Percentiles rank a stretch among this genome's conserved stretches.
phyloP scores from a whole-genome alignment of 2,113 vertebrate species.

The Phylloscopus trochilus region DNA sequence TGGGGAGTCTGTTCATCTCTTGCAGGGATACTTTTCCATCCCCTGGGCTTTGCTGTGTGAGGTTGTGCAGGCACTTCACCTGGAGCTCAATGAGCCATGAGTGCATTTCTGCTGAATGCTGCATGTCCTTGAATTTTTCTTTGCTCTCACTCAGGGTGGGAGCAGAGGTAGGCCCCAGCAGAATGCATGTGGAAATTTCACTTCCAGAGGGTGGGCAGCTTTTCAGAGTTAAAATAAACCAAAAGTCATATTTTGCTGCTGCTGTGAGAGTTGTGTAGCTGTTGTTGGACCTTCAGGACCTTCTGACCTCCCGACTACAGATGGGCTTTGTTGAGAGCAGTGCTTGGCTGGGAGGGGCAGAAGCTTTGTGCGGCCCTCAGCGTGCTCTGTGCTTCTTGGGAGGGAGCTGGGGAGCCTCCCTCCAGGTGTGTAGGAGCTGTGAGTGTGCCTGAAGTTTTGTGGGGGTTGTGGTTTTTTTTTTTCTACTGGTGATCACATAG shows the following conservation, averaged over 20 bases:
- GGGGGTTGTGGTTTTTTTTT: neutral
- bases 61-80: too few species aligned
- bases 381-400: neutral
- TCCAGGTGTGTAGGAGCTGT: fast-evolving
- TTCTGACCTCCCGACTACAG: fast-evolving
- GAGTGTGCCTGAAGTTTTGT: neutral
- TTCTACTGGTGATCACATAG: neutral
- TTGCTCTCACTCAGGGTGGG: neutral
- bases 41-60: neutral
- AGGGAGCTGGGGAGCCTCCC: neutral
- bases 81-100: fast-evolving
- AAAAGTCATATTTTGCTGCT: neutral
- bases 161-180: neutral
- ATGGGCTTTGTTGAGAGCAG: neutral
- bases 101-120: fast-evolving
- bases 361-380: neutral
- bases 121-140: neutral
- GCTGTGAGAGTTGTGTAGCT: neutral
- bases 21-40: neutral
- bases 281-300: neutral
- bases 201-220: neutral
- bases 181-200: neutral
- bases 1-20: neutral
- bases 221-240: neutral
- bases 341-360: neutral